These are phyloP conservation scores for Drosophila austrosaltans DNA, from an alignment of 2,888 invertebrate genomes.

Conservation along the genomic window DNA sequence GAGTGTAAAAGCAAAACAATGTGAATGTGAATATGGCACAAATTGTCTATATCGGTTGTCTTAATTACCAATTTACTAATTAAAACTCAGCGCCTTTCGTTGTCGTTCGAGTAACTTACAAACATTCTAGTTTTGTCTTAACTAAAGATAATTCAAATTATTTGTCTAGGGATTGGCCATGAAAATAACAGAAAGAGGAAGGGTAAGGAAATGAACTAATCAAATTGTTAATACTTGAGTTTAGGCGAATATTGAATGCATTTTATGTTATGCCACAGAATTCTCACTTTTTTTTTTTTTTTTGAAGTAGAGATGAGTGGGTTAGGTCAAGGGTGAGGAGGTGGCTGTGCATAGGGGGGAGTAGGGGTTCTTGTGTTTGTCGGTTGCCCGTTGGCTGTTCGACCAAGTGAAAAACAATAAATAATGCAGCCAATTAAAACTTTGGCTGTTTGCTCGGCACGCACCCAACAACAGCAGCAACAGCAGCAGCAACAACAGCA, in stretches of 20 bases:
- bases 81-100: too few relatives aligned
- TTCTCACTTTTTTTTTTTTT: slow-evolving; percentile 13
- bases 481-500: slow-evolving; percentile 41
- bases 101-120: too few relatives aligned
- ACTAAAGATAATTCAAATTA: too few relatives aligned
- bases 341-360: neutral
- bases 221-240: neutral
- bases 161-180: too few relatives aligned
- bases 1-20: too few relatives aligned
- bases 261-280: slow-evolving; percentile 49
- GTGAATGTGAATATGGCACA: too few relatives aligned
- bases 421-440: slow-evolving; percentile 78
- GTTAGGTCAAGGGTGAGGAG: slow-evolving; percentile 13
- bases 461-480: slow-evolving; percentile 47
- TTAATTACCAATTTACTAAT: too few relatives aligned
- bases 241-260: slow-evolving; percentile 66
- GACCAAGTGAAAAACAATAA: slow-evolving; percentile 76
- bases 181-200: neutral
- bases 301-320: slow-evolving; percentile 27
- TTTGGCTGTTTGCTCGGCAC: slow-evolving; percentile 70
- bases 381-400: slow-evolving; percentile 61
- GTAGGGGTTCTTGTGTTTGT: slow-evolving; percentile 26
- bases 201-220: neutral
- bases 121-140: too few relatives aligned
- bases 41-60: too few relatives aligned